Base-by-base conservation (phyloP, 2,113 vertebrate genomes). In the Platichthys flesus region DNA sequence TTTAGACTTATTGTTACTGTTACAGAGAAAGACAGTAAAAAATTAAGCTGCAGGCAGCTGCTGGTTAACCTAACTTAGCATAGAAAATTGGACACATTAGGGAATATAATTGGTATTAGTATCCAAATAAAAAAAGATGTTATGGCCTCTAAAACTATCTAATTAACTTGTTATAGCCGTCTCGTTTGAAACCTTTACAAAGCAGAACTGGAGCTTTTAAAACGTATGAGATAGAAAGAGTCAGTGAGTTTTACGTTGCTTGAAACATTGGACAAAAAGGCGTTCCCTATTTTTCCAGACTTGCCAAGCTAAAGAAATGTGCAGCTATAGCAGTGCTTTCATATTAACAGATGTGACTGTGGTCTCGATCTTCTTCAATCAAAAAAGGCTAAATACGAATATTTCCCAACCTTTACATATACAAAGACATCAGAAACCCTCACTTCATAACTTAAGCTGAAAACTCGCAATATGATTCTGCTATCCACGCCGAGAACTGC, bases 401-500 rank as follows among this genome's bases (percentile, higher is more conserved):
- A 49, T 18, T 18, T 49, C 2, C 16, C 47, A 3, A 9, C 18
- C 57, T 56, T 68, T 35, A 0, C 40, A 9, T 28, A 13, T 59
- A 73, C 4, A 18, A 47, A 54, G 24, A 1, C 9, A 15, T 71
- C n/a, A 55, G 20, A 67, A 21, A 47, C 60, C 20, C 45, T 59
- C 42, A 0, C 21, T 62, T 71, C 18, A 5, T 51, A 26, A 45
- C 9, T 13, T 0, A 47, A 15, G 49, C 45, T 42, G 60, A 62
- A 67, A 70, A 62, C 37, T 40, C 7, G 37, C 13, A 54, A 49
- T 15, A 55, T 1, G 26, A 69, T 60, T 71, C 47, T 73, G 7
- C 35, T 59, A 72, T 76, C 59, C 57, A 51, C 67, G 23, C 14
- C 45, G 60, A 81, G 74, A 73, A 76, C 57, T 71, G 49, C 49